Conservation (phyloP, 2,797 vertebrate genomes). For the Halcyon smyrnensis region DNA sequence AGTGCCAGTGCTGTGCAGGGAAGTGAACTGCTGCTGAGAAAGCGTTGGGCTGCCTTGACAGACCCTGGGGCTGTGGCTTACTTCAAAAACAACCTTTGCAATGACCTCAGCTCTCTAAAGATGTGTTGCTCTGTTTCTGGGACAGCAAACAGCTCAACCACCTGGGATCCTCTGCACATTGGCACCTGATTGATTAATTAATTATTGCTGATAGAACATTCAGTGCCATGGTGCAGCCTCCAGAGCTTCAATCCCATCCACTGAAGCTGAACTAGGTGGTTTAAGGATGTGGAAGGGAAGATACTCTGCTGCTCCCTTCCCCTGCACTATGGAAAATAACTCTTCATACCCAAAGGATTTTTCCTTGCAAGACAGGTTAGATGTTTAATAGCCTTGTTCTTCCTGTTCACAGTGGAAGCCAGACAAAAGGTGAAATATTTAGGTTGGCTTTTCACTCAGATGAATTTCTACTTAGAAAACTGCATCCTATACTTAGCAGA, state of each 20-base stretch:
- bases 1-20: not conserved
- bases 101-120: constrained; percentile 49
- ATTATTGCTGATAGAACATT: constrained; percentile 53
- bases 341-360: not conserved
- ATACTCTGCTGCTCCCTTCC: not conserved
- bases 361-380: not conserved
- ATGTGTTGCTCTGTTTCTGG: constrained; percentile 42
- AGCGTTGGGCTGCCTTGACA: constrained; percentile 18
- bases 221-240: constrained; percentile 4
- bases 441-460: not conserved
- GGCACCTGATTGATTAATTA: constrained; percentile 62
- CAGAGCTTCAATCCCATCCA: constrained; percentile 1
- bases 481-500: not conserved
- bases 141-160: constrained; percentile 34
- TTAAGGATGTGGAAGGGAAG: not conserved
- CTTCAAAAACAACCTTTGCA: not conserved
- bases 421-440: constrained; percentile 10
- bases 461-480: not conserved
- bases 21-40: not conserved
- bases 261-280: not conserved
- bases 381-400: not conserved
- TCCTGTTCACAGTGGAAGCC: constrained; percentile 23
- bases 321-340: constrained; percentile 8
- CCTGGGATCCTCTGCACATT: constrained; percentile 46
- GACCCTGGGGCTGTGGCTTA: not conserved